Base-by-base conservation (phyloP, 2,113 vertebrate species). In the Tragelaphus buxtoni region DNA sequence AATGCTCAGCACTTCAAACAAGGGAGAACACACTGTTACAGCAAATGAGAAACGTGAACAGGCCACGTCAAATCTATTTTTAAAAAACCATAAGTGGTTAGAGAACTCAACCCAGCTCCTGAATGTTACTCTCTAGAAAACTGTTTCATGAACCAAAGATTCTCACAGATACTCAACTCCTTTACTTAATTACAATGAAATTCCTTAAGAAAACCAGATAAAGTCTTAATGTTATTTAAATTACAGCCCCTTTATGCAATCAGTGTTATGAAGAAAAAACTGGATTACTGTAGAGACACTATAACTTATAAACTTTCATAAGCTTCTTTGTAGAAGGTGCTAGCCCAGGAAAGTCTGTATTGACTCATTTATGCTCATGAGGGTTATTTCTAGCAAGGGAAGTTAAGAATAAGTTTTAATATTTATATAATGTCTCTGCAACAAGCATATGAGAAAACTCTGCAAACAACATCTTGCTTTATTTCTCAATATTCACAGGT, bases 351-450 rank as follows among this genome's bases (percentile, higher is more conserved):
- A 97, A 93, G 60, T 56, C 79, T 89, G 45, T 76, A 90, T 90
- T 93, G 87, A 94, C 32, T 96, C 77, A 86, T 88, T 53, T n/a
- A 65, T 90, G 61, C 80, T 85, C 86, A 5, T 76, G 69, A 93
- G 65, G 30, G 39, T 81, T 89, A 94, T 96, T 97, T 98, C 95
- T 93, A 97, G 86, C 32, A 93, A 94, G 58, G 30, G 88, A 90
- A 83, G 82, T 91, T 96, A 96, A 89, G 69, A 97, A 97, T 93
- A 96, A 51, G 8, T 69, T 94, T 95, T 95, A 56, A 61, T 88
- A 96, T 97, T 97, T 97, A 95, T 91, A 95, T 94, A 97, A 91
- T 81, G 87, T 84, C 86, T 96, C 79, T 95, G 89, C 93, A 83
- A 94, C 47, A 97, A 85, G 94, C 94, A 94, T 95, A 95, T 86